phyloP scores from a whole-genome alignment of 2,888 invertebrate genomes.

The Lumbricus terrestris region DNA sequence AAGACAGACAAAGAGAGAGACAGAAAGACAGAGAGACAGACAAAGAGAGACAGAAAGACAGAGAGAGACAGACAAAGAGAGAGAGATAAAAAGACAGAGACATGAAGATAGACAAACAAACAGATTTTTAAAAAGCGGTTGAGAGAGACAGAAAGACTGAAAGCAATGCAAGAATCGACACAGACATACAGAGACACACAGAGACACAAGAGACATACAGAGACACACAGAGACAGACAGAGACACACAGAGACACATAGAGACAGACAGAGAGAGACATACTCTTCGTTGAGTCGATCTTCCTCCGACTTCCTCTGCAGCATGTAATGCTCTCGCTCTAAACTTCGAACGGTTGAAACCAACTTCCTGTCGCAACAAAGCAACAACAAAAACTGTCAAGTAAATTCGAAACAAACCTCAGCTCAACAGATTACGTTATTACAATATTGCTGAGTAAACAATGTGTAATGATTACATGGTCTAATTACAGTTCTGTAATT shows the following conservation, averaged over 20 bases:
- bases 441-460: too few species aligned
- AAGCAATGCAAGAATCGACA: too few species aligned
- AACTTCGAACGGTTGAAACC: slow-evolving; percentile 76
- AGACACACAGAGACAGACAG: too few species aligned
- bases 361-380: slow-evolving; percentile 48
- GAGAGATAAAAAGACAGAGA: not conserved
- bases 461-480: too few species aligned
- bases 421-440: too few species aligned
- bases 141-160: too few species aligned
- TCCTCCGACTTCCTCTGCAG: slow-evolving; percentile 70
- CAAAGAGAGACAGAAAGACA: not conserved
- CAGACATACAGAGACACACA: not conserved
- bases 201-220: not conserved
- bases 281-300: not conserved
- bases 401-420: too few species aligned
- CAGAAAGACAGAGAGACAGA: not conserved
- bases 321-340: slow-evolving; percentile 74
- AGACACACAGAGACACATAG: not conserved
- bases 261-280: not conserved
- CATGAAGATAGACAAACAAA: not conserved
- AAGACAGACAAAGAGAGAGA: not conserved
- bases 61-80: not conserved
- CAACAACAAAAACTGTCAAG: not conserved
- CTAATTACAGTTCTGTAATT: too few species aligned
- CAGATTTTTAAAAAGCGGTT: too few species aligned